Percentiles rank a stretch among this genome's conserved stretches.
These are phyloP conservation scores for Hemichromis elongatus DNA, from an alignment of 2,113 vertebrate genomes.

Conservation along the genomic window DNA sequence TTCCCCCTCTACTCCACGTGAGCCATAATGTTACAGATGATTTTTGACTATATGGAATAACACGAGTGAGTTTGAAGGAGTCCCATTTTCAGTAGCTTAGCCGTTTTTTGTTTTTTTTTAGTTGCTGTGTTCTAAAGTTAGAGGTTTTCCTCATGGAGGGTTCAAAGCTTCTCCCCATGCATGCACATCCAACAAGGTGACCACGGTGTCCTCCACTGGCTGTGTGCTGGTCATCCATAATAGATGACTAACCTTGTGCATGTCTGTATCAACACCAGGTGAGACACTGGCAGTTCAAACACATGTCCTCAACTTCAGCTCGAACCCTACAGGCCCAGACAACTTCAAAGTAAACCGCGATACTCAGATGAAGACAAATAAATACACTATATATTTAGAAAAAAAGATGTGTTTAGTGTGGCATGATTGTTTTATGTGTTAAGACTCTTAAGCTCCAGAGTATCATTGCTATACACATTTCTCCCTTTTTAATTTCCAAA, in stretches of 20 bases:
- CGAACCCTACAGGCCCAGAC: not conserved
- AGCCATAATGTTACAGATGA: not conserved
- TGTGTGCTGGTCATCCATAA: constrained; percentile 51
- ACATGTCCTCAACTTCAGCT: constrained; percentile 12
- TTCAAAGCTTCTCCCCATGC: constrained; percentile 9
- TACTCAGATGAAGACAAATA: not conserved
- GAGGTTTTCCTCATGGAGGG: not conserved
- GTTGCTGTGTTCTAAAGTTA: not conserved
- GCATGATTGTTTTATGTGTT: not conserved
- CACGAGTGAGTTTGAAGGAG: not conserved
- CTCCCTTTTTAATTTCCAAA: constrained; percentile 34
- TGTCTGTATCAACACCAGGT: constrained; percentile 28
- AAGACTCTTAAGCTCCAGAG: not conserved
- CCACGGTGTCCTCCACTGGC: constrained; percentile 36
- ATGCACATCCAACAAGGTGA: constrained; percentile 50
- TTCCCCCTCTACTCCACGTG: not conserved
- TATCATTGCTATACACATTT: not conserved
- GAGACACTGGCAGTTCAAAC: constrained; percentile 38
- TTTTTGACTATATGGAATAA: not conserved
- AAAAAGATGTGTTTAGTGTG: not conserved
- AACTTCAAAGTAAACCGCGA: not conserved
- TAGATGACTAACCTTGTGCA: constrained; percentile 53
- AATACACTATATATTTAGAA: not conserved
- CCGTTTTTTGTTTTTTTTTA: not conserved
- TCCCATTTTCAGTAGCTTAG: not conserved